These are phyloP conservation scores for Ennomos fuscantarius DNA, from an alignment of 2,888 invertebrate genomes.

Conservation along the genomic window DNA sequence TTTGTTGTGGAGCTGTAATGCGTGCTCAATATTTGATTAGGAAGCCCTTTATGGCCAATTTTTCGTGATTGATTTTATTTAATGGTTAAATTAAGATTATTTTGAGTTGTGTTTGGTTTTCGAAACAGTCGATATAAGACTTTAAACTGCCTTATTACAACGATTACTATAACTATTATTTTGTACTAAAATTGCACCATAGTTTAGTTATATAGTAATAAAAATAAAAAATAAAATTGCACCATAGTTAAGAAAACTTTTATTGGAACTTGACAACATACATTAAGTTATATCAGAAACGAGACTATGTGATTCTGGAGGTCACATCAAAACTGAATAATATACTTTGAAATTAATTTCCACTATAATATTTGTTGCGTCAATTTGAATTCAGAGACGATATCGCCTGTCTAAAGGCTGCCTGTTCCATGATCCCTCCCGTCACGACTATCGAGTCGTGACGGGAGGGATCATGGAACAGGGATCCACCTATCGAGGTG, in stretches of 20 bases:
- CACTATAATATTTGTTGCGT: not conserved
- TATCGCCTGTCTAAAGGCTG: slow-evolving; percentile 6
- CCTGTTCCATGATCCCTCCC: slow-evolving; percentile 8
- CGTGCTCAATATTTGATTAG: slow-evolving; percentile 30
- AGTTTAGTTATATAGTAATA: no score
- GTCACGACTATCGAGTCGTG: no score
- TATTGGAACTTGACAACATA: no score
- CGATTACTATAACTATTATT: no score
- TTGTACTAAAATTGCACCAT: no score
- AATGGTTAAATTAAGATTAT: slow-evolving; percentile 7
- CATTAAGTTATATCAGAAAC: no score
- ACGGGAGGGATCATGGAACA: slow-evolving; percentile 11
- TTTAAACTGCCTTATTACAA: no score
- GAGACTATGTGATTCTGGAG: no score
- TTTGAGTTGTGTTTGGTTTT: not conserved
- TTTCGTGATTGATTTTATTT: slow-evolving; percentile 20
- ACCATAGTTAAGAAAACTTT: no score
- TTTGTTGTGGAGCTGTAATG: slow-evolving; percentile 23
- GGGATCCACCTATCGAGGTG: slow-evolving; percentile 25
- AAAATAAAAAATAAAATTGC: no score
- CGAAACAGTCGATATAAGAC: no score
- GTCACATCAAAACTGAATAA: no score
- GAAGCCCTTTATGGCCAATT: slow-evolving; percentile 10
- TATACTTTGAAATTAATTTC: not conserved
- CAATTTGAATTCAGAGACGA: not conserved